Base-by-base conservation (phyloP, 2,888 invertebrate genomes). In the Tigriopus californicus region DNA sequence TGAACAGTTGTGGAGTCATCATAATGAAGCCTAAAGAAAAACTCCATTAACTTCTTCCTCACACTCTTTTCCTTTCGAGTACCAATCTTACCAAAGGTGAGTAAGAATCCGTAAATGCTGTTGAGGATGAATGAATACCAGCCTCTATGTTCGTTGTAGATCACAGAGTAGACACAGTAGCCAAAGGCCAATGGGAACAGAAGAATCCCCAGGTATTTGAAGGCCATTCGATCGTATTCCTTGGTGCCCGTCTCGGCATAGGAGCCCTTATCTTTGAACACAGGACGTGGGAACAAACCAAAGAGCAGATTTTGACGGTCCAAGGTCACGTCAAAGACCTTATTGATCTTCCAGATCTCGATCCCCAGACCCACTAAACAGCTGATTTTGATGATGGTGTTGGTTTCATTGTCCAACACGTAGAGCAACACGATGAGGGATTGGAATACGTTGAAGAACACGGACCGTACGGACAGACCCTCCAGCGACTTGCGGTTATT, bases 1-100 rank as follows among this genome's bases (percentile, higher is more conserved):
- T 99, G 70, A 98, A 98, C 62, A 99, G 75, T 73, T 98, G 98
- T 6, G 98, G 98, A n/a, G 97, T 98, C 97, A 98, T 98, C 89
- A 97, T 92, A 61, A 99, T 99, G 71, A 98, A 98, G 62, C 98
- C 94, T 77, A 67, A 12, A 66, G 65, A 49, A 6, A 33, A 33
- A 33, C 4, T 33, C 33, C 33, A 33, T 33, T 33, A 33, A 33
- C n/a, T n/a, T n/a, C n/a, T n/a, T n/a, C n/a, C n/a, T n/a, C n/a
- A n/a, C n/a, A n/a, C n/a, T n/a, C n/a, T n/a, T n/a, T n/a, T n/a
- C n/a, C n/a, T n/a, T n/a, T n/a, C n/a, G n/a, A n/a, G n/a, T n/a
- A n/a, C n/a, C n/a, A n/a, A 60, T 65, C 68, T 66, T 64, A 73
- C 74, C 78, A 71, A 99, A 99, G 1, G 95, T 98, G 61, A 98